Base-by-base conservation (phyloP, 2,888 invertebrate genomes). In the Clistopyga incitator region DNA sequence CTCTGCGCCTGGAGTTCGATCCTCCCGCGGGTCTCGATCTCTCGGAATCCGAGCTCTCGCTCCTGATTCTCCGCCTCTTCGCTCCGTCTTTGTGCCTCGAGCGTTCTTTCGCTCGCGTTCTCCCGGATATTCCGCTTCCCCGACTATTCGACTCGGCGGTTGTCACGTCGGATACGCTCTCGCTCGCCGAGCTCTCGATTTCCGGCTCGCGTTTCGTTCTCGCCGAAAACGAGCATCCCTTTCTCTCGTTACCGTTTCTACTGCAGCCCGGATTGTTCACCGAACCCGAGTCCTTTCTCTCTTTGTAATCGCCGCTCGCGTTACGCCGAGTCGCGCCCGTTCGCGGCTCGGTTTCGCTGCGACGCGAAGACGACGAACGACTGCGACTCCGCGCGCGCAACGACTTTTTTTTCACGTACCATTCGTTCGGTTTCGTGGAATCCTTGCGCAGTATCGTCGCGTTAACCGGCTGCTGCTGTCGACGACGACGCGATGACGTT, bases 381-480 rank as follows among this genome's bases (percentile, higher is more conserved):
- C 38, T 61, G 2, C 38, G 29, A 11, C 18, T 18, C 38, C 61
- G n/a, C 34, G n/a, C 29, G 29, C 34, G 29, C 34, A 29, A 34
- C 8, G 29, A 15, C 3, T 6, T 18, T 2, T 38, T 61, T 10
- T 38, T 77, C 15, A 82, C 75, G 70, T 86, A 81, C 84, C 85
- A 85, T 50, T 81, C 84, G 72, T 82, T 72, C 38, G 80, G 82
- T 15, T 81, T 80, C 3, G 54, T n/a, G 1, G 59, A 50, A 47
- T 82, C 68, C n/a, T 82, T 86, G 3, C 81, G 76, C 20, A 81
- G 56, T 47, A 85, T 67, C 20, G 83, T 83, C 42, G 78, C 68
- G 29, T 80, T 65, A 0, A 85, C 75, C 20, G 77, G 56, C 38
- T 45, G 68, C 38, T 45, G 68, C 45, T 67, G 80, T 0, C 20